A percentile compares a stretch with the other conserved stretches of the same genome.
These are phyloP conservation scores for Helostoma temminkii DNA, from an alignment of 2,797 vertebrate genomes.

Conservation along the genomic window DNA sequence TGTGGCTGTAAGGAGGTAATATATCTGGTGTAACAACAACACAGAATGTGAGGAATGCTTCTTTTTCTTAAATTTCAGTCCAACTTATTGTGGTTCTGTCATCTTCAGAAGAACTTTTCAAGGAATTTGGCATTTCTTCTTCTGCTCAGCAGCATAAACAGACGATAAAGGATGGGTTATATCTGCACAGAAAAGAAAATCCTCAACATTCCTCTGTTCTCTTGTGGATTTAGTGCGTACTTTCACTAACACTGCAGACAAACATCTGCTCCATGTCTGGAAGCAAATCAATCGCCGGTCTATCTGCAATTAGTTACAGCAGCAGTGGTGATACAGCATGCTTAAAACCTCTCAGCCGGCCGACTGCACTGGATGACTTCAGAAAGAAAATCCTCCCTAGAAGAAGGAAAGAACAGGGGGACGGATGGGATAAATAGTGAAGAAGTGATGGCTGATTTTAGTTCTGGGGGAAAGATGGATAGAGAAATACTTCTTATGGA, in stretches of 20 bases:
- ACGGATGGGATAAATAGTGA: background rate
- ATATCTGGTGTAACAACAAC: background rate
- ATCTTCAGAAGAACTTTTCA: background rate
- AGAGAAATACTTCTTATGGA: too few relatives aligned
- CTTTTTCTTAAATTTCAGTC: too few relatives aligned
- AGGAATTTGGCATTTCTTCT: background rate
- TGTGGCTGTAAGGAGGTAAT: background rate
- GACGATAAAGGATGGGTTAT: background rate
- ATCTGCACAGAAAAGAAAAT: constrained; percentile 7
- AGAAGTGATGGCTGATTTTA: background rate
- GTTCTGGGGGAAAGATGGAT: too few relatives aligned
- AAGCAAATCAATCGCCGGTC: constrained; percentile 57
- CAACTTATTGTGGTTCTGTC: background rate
- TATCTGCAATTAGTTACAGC: constrained; percentile 56
- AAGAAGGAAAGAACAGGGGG: background rate
- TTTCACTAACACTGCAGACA: constrained; percentile 40
- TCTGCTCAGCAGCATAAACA: constrained; percentile 9
- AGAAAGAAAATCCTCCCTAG: background rate
- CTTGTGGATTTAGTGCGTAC: constrained; percentile 30
- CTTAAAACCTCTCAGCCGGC: constrained; percentile 5
- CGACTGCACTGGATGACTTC: constrained; percentile 20
- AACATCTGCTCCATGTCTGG: constrained; percentile 61
- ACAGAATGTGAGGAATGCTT: background rate
- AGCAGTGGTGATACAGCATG: constrained; percentile 9
- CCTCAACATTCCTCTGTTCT: constrained; percentile 14